Percentiles rank a stretch among this genome's conserved stretches.
phyloP scores from a whole-genome alignment of 2,888 invertebrate genomes.

The Pristionchus entomophagus region DNA sequence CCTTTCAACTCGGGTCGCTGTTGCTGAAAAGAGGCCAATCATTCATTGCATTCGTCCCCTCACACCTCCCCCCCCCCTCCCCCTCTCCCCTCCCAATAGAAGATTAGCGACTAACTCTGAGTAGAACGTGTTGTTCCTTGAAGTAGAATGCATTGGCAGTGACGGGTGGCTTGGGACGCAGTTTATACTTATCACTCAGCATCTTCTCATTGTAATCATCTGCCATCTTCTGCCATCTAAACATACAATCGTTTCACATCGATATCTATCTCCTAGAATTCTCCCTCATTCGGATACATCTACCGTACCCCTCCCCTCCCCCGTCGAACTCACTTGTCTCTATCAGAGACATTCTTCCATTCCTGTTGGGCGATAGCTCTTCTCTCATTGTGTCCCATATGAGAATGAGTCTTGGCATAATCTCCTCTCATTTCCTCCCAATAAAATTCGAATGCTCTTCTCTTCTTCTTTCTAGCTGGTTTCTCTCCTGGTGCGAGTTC shows the following conservation, averaged over 20 bases:
- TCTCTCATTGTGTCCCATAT: constrained; percentile 46
- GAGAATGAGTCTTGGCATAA: constrained; percentile 44
- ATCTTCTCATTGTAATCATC: constrained; percentile 47
- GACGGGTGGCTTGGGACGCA: constrained; percentile 44
- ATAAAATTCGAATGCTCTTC: constrained; percentile 48
- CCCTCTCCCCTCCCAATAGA: not conserved
- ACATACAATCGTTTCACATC: not conserved
- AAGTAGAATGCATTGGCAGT: constrained; percentile 49
- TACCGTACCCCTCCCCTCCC: not conserved
- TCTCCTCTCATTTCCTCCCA: constrained; percentile 39
- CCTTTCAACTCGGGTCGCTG: constrained; percentile 46
- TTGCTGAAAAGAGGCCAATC: not conserved
- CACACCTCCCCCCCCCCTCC: not conserved
- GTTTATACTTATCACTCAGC: constrained; percentile 43
- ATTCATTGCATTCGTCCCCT: no score
- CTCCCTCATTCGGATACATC: not conserved
- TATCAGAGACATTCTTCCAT: constrained; percentile 46
- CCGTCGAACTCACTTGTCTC: constrained; percentile 45
- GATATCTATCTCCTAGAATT: not conserved
- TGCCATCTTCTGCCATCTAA: constrained; percentile 47
- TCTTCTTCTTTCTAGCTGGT: constrained; percentile 46
- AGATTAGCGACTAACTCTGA: constrained; percentile 47
- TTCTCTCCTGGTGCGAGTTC: constrained; percentile 35
- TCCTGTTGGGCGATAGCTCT: constrained; percentile 41
- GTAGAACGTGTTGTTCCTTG: constrained; percentile 46